These are phyloP conservation scores for Caranx ignobilis DNA, from an alignment of 2,113 vertebrate genomes.

Conservation along the genomic window DNA sequence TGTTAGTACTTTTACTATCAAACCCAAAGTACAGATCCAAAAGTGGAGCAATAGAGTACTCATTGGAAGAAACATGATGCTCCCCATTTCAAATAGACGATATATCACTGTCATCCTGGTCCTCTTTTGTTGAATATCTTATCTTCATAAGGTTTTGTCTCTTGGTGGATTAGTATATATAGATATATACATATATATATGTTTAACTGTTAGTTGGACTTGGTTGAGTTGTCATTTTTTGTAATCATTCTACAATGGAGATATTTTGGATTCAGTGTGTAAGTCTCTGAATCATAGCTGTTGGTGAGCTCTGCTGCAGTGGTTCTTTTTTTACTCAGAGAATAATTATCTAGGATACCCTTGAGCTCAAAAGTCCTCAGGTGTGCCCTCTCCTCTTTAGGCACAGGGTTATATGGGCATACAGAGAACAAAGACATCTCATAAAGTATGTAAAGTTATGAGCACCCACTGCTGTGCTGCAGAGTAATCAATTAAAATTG, in stretches of 20 bases:
- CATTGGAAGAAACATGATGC: conserved; percentile 32
- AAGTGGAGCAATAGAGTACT: conserved; percentile 55
- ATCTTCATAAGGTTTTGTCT: conserved; percentile 43
- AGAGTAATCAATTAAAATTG: conserved; percentile 59
- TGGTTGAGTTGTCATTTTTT: conserved; percentile 11
- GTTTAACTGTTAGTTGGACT: conserved; percentile 12
- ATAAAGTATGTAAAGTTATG: conserved; percentile 63
- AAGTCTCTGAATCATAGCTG: conserved; percentile 27
- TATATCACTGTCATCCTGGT: conserved; percentile 67
- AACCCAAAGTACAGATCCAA: conserved; percentile 24
- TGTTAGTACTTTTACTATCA: conserved; percentile 43
- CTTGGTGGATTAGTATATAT: conserved; percentile 22
- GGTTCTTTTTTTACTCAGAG: conserved; percentile 20
- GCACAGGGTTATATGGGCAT: conserved; percentile 32
- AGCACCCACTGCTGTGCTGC: conserved; percentile 39
- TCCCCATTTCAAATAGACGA: conserved; percentile 51
- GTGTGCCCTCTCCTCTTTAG: conserved; percentile 47
- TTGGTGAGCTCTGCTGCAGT: not conserved
- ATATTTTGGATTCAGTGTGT: conserved; percentile 26
- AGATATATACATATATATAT: too few relatives aligned
- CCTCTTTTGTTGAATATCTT: conserved; percentile 54
- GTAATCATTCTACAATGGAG: not conserved
- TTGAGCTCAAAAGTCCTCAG: conserved; percentile 48
- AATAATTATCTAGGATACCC: conserved; percentile 43
- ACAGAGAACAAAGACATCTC: conserved; percentile 50